These are phyloP conservation scores for Drosophila varians DNA, from an alignment of 1,140 invertebrate genomes.

Conservation along the genomic window DNA sequence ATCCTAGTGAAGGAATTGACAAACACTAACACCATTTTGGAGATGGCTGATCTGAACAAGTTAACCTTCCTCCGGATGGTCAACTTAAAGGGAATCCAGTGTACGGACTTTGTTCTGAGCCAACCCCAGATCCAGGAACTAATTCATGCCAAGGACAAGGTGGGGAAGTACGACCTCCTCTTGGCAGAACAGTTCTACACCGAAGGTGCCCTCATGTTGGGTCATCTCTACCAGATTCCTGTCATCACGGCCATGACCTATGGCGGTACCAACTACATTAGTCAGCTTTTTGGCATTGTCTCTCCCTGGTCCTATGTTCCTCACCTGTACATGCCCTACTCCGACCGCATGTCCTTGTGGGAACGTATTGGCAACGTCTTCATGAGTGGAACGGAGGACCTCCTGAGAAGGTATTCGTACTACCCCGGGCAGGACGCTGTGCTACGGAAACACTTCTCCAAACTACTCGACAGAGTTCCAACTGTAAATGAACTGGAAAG, in stretches of 20 bases:
- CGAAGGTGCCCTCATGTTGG: slow-evolving; percentile 81
- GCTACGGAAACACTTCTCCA: slow-evolving; percentile 62
- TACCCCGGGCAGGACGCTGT: slow-evolving; percentile 67
- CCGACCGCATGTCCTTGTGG: slow-evolving; percentile 71
- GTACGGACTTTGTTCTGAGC: slow-evolving; percentile 73
- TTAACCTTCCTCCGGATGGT: slow-evolving; percentile 21
- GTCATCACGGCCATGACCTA: slow-evolving; percentile 70
- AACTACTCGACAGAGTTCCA: slow-evolving; percentile 52
- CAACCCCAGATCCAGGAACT: slow-evolving; percentile 73
- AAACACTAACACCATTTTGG: slow-evolving; percentile 25
- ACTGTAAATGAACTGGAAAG: slow-evolving; percentile 84
- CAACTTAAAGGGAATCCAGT: slow-evolving; percentile 39
- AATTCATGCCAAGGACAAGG: slow-evolving; percentile 68
- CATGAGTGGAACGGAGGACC: slow-evolving; percentile 38
- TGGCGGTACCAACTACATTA: slow-evolving; percentile 72
- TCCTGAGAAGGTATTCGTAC: slow-evolving; percentile 46
- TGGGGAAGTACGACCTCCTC: slow-evolving; percentile 82
- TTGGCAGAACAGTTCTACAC: slow-evolving; percentile 80
- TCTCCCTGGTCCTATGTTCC: slow-evolving; percentile 77
- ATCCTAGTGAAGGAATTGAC: slow-evolving; percentile 25
- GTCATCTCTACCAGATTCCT: slow-evolving; percentile 79
- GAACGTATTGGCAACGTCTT: slow-evolving; percentile 76
- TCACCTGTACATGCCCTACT: slow-evolving; percentile 57
- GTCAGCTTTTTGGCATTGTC: slow-evolving; percentile 65
- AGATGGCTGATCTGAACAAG: slow-evolving; percentile 43